Conservation (phyloP, 2,888 invertebrate genomes). For the Tubulanus polymorphus region DNA sequence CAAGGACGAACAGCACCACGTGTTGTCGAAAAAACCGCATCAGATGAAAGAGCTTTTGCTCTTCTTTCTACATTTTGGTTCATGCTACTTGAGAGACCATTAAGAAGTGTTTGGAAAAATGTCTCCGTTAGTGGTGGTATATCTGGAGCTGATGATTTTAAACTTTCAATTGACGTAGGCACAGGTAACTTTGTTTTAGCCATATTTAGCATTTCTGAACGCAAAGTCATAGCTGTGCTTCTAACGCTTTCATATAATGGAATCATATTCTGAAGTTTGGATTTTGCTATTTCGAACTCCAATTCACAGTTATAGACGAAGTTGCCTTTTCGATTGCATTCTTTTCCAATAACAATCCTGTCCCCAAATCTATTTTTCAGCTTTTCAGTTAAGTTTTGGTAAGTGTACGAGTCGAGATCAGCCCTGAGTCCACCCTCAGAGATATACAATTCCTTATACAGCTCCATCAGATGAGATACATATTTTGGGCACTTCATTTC, state of each 20-base stretch:
- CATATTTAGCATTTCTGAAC: not conserved
- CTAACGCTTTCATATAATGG: not conserved
- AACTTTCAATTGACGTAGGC: slow-evolving; percentile 4
- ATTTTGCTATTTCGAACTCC: not conserved
- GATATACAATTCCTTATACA: slow-evolving; percentile 7
- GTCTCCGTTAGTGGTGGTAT: not conserved
- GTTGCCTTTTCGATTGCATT: slow-evolving; percentile 2
- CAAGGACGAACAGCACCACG: slow-evolving; percentile 7
- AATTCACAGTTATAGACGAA: slow-evolving; percentile 2
- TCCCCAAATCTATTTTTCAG: slow-evolving; percentile 1
- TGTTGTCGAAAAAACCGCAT: slow-evolving; percentile 7
- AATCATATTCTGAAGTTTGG: not conserved
- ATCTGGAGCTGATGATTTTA: slow-evolving; percentile 1
- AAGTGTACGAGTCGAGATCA: not conserved
- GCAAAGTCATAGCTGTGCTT: slow-evolving; percentile 1
- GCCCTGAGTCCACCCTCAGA: slow-evolving; percentile 2
- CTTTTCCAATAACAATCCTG: not conserved
- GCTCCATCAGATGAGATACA: not conserved
- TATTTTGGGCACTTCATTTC: not conserved
- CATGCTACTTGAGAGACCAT: too few relatives aligned
- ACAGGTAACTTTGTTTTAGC: slow-evolving; percentile 5
- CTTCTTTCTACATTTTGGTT: slow-evolving; percentile 1
- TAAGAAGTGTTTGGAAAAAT: slow-evolving; percentile 4
- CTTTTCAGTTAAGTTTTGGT: not conserved
- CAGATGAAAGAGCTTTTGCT: slow-evolving; percentile 4